Evolutionary conservation across 2,888 invertebrate genomes (phyloP).

Genomic region (Myopa tessellatipennis): DNA sequence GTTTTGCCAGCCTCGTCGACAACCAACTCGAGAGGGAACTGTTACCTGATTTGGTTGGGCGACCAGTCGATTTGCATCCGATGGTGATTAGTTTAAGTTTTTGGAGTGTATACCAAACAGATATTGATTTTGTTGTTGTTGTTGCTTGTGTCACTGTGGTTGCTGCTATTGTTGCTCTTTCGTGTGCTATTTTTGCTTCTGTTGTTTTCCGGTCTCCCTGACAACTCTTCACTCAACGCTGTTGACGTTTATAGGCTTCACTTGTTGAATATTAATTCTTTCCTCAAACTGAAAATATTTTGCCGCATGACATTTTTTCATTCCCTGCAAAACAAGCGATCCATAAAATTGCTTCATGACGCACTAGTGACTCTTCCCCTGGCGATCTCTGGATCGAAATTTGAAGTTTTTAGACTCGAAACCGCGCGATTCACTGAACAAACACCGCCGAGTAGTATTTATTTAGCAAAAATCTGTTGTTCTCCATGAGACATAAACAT

Average conservation of each 20-base stretch:
- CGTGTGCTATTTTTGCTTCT: constrained; percentile 16
- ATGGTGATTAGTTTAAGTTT: constrained; percentile 7
- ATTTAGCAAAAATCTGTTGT: not conserved
- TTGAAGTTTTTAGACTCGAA: not conserved
- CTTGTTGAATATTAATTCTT: constrained; percentile 29
- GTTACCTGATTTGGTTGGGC: too few relatives aligned
- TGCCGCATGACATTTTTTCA: not conserved
- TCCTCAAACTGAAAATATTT: not conserved
- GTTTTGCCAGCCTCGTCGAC: too few relatives aligned
- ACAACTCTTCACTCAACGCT: constrained; percentile 49
- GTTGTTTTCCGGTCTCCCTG: constrained; percentile 57
- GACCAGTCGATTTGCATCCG: constrained; percentile 20
- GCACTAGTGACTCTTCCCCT: not conserved
- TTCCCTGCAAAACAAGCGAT: not conserved
- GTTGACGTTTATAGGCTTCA: constrained; percentile 46
- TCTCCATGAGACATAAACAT: not conserved
- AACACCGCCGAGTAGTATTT: not conserved
- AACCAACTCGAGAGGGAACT: too few relatives aligned
- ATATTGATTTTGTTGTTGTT: not conserved
- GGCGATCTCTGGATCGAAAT: not conserved
- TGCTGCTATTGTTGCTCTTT: constrained; percentile 21
- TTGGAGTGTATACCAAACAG: not conserved
- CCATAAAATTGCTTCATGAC: too few relatives aligned
- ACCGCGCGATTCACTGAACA: not conserved
- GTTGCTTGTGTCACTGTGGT: not conserved